phyloP scores from a whole-genome alignment of 2,888 invertebrate species.

The Nephrotoma appendiculata region DNA sequence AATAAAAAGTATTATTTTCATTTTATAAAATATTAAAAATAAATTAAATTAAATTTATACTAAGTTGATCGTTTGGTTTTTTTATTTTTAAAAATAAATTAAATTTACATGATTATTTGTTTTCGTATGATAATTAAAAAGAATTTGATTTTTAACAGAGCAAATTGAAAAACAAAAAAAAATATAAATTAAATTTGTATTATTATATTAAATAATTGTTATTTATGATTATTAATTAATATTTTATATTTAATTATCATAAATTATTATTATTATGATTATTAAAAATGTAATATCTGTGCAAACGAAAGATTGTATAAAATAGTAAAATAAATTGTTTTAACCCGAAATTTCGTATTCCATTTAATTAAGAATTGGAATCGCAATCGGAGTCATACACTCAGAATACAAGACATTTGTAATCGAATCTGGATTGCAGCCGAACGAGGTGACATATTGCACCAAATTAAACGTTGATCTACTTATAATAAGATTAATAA shows the following conservation, averaged over 20 bases:
- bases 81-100: background rate
- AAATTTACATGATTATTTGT: background rate
- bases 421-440: too few relatives aligned
- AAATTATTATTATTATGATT: background rate
- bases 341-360: background rate
- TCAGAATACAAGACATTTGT: too few relatives aligned
- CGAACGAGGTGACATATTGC: too few relatives aligned
- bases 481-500: too few relatives aligned
- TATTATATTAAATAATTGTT: background rate
- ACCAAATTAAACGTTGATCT: too few relatives aligned
- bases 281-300: background rate
- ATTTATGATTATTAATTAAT: background rate
- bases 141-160: background rate
- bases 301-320: constrained; percentile 1
- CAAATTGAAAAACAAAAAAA: background rate
- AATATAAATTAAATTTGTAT: background rate
- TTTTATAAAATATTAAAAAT: background rate
- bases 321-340: constrained; percentile 5
- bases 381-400: too few relatives aligned
- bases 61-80: background rate
- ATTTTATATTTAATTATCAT: background rate
- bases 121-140: background rate
- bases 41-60: background rate
- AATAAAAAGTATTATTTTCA: background rate
- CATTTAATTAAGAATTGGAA: background rate